phyloP scores from a whole-genome alignment of 92 coral and sea anemone genomes.

The Epizoanthus stellaris region DNA sequence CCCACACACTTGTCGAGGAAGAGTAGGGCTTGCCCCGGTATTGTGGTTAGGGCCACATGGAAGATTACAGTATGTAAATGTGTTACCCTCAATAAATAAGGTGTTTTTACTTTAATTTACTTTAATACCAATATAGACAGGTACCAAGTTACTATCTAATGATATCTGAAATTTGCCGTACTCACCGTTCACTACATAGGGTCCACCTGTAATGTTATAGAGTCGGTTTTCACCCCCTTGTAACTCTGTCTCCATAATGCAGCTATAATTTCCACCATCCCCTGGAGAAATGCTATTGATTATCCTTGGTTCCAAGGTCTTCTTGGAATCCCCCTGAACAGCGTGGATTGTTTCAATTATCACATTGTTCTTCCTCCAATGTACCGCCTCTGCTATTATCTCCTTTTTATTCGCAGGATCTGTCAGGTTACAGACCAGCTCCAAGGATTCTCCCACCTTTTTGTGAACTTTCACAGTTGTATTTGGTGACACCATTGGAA shows the following conservation, averaged over 20 bases:
- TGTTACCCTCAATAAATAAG: too few species aligned
- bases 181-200: conserved; percentile 22
- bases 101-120: too few species aligned
- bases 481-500: neutral
- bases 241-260: neutral
- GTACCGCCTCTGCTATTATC: neutral
- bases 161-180: neutral
- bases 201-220: conserved; percentile 29
- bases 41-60: too few species aligned
- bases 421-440: conserved; percentile 11
- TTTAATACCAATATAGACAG: too few species aligned
- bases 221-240: neutral
- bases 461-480: conserved; percentile 8
- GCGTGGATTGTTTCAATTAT: neutral
- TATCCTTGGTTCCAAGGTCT: neutral
- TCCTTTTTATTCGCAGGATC: neutral
- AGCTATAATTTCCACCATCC: conserved; percentile 8
- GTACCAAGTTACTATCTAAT: neutral
- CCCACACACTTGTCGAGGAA: too few species aligned
- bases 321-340: neutral
- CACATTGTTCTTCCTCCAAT: neutral
- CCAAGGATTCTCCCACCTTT: neutral
- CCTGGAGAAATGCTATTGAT: neutral
- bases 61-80: too few species aligned
- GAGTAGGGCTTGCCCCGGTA: too few species aligned